Conservation (phyloP, 37 sponge, comb jelly and placozoan genomes). For the Hormiphora californensis region DNA sequence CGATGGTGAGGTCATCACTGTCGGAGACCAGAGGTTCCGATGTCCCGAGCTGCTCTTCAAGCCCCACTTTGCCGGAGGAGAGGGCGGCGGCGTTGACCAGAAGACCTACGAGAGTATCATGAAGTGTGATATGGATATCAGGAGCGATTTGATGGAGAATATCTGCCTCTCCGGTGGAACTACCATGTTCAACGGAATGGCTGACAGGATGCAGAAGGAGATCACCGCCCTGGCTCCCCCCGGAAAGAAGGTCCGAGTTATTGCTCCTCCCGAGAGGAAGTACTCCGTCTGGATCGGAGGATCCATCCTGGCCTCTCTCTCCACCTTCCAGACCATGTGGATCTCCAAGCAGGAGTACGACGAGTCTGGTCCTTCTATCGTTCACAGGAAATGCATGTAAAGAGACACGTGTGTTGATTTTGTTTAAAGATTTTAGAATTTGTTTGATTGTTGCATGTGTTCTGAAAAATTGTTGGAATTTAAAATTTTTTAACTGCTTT, state of each 20-base stretch:
- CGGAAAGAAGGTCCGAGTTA: not conserved
- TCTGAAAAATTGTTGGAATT: too few species aligned
- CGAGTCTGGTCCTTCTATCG: not conserved
- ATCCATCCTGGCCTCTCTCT: conserved; percentile 4
- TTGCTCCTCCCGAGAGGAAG: not conserved
- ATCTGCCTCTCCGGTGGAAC: conserved; percentile 24
- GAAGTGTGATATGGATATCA: conserved; percentile 9
- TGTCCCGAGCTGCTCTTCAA: not conserved
- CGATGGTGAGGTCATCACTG: not conserved
- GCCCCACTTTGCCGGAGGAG: not conserved
- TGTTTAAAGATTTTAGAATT: too few species aligned
- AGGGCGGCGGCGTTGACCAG: not conserved
- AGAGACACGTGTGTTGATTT: too few species aligned
- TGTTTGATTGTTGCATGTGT: too few species aligned
- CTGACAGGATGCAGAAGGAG: conserved; percentile 25
- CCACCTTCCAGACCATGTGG: conserved; percentile 14
- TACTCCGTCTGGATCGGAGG: conserved; percentile 26
- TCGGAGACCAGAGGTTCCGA: not conserved
- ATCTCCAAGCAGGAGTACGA: not conserved
- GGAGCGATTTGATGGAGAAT: not conserved
- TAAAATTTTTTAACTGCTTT: too few species aligned
- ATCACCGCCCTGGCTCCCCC: not conserved
- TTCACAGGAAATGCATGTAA: not conserved
- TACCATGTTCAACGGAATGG: not conserved
- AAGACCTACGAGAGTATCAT: not conserved